These are phyloP conservation scores for Ariolimax columbianus DNA, from an alignment of 2,888 invertebrate genomes.

Conservation along the genomic window DNA sequence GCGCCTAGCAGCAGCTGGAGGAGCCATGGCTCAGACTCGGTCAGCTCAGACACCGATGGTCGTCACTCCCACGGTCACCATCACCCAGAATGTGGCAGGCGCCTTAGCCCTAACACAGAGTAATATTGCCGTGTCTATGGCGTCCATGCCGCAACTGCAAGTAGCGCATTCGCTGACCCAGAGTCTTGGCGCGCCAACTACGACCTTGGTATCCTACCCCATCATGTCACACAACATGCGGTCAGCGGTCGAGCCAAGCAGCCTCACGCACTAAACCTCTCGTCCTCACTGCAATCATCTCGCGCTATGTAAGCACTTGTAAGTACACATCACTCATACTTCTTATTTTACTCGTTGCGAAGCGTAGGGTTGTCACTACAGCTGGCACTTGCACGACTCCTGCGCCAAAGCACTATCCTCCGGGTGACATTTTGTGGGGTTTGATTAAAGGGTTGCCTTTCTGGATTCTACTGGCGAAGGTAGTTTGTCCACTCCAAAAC, in stretches of 20 bases:
- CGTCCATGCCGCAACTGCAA: slow-evolving; percentile 58
- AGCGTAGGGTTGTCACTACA: too few relatives aligned
- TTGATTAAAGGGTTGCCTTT: too few relatives aligned
- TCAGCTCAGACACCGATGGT: slow-evolving; percentile 48
- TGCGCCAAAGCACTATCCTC: too few relatives aligned
- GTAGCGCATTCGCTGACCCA: slow-evolving; percentile 65
- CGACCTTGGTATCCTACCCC: slow-evolving; percentile 72
- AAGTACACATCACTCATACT: too few relatives aligned
- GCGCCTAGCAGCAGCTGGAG: slow-evolving; percentile 61
- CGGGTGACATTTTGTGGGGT: too few relatives aligned
- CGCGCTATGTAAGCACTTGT: slow-evolving; percentile 15
- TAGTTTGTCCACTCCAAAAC: too few relatives aligned
- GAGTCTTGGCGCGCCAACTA: slow-evolving; percentile 62
- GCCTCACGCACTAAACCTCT: slow-evolving; percentile 63
- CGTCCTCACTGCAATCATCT: background rate
- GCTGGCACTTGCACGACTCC: too few relatives aligned
- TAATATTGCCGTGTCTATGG: slow-evolving; percentile 61
- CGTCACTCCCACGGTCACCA: slow-evolving; percentile 61
- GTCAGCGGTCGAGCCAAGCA: slow-evolving; percentile 66
- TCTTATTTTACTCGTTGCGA: too few relatives aligned
- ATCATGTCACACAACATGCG: slow-evolving; percentile 74
- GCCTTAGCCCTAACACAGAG: slow-evolving; percentile 71
- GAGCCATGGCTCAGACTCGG: slow-evolving; percentile 35
- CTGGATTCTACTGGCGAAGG: too few relatives aligned
- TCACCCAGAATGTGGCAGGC: slow-evolving; percentile 62